Evolutionary conservation across 2,113 vertebrate species (phyloP).

Genomic region (Ellobius talpinus): DNA sequence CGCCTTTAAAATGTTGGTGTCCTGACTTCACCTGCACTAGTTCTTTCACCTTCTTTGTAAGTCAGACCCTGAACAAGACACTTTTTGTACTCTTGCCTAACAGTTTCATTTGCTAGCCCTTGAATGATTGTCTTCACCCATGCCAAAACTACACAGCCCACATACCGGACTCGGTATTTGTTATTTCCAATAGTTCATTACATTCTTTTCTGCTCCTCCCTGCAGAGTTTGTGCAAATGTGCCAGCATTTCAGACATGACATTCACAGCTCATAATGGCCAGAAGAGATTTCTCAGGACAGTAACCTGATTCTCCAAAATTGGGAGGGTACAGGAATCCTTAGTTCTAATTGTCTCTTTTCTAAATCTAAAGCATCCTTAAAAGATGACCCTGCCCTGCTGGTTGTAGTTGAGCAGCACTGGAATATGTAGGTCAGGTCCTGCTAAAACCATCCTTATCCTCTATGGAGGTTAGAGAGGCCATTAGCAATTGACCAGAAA

Average conservation of each 20-base stretch:
- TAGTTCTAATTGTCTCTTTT: neutral
- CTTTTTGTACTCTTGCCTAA: neutral
- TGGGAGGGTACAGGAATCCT: neutral
- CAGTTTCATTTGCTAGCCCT: neutral
- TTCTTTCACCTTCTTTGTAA: neutral
- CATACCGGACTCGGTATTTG: neutral
- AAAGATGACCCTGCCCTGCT: neutral
- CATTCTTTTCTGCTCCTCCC: neutral
- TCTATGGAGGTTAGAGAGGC: neutral
- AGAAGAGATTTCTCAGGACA: neutral
- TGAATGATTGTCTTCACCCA: neutral
- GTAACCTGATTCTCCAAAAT: neutral
- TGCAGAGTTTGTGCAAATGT: neutral
- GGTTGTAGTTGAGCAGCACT: rapidly evolving
- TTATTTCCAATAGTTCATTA: neutral
- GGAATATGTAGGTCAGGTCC: rapidly evolving
- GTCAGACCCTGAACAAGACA: neutral
- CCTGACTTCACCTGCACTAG: neutral
- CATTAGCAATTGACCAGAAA: slow-evolving; percentile 21
- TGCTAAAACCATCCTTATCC: too few relatives aligned
- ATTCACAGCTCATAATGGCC: neutral
- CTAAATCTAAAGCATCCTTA: neutral
- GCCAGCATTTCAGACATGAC: neutral
- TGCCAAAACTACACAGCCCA: neutral
- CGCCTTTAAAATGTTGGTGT: neutral